Conservation (phyloP, 2,113 vertebrate species). For the Corynorhinus townsendii region DNA sequence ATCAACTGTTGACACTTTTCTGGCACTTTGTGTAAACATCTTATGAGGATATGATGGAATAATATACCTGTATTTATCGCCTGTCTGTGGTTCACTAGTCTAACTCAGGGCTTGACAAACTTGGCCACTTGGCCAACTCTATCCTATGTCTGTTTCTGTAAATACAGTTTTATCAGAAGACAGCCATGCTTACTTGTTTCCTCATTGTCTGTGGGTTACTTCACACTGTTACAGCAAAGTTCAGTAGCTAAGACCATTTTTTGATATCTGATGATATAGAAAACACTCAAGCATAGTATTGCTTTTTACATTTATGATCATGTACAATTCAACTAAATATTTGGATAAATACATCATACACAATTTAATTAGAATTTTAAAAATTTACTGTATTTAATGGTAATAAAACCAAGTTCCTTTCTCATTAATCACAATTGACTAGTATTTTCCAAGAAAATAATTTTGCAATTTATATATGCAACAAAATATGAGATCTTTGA, state of each 20-base stretch:
- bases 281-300: not conserved
- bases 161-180: not conserved
- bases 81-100: not conserved
- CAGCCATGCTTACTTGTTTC: not conserved
- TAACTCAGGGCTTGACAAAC: not conserved
- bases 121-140: not conserved
- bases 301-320: not conserved
- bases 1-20: not conserved
- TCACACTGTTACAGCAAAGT: rapidly evolving
- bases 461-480: not conserved
- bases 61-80: not conserved
- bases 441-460: not conserved
- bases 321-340: not conserved
- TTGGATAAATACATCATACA: not conserved
- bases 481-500: not conserved
- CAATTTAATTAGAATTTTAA: not conserved
- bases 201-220: not conserved
- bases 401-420: not conserved
- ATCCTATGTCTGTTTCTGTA: not conserved
- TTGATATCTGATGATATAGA: not conserved
- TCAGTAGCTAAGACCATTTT: not conserved
- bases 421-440: not conserved
- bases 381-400: not conserved
- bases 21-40: not conserved
- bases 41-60: not conserved